Evolutionary conservation across 1,140 invertebrate genomes (phyloP), one percentile per base, ranked within the genome.

Genomic region (Octopus bimaculoides): DNA sequence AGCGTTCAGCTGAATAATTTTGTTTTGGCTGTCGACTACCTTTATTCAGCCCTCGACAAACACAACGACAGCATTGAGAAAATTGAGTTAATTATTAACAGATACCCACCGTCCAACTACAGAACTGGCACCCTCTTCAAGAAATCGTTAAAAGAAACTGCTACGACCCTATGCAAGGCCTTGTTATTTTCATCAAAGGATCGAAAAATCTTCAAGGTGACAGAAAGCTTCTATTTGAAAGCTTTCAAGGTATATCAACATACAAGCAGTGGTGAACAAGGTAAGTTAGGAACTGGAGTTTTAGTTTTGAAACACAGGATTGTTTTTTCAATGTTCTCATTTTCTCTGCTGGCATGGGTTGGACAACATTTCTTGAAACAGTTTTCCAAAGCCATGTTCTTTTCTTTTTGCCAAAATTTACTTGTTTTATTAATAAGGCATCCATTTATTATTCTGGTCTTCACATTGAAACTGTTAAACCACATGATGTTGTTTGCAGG

Each of bases 161-260:
- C 52, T 54, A 75, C 52, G 7, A 78, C 84, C 8, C 78, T 86
- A 26, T 83, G 84, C 52, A 86, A 87, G 79, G 82, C 87, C 41
- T 79, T 85, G 17, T 79, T 89, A 17, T 88, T 89, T 75, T 84
- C 81, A 52, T 61, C 83, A 8, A 82, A 81, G 71, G 82, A 85
- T 54, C 79, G 80, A 77, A 75, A 69, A 53, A 86, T 88, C 80
- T 74, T 79, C 52, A 80, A 80, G 76, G 81, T 80, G 17, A 85
- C 88, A 10, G 82, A 88, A 56, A 75, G 82, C 52, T 88, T 87
- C 78, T 89, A 89, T 80, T 83, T 84, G 14, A 78, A 86, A 77
- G 85, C 85, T 26, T 88, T 89, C 75, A 81, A 82, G 56, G 83
- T 87, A 7, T 86, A 87, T 73, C 83, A 86, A 54, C 79, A 84